phyloP scores from a whole-genome alignment of 2,797 vertebrate genomes.

The Champsocephalus esox region DNA sequence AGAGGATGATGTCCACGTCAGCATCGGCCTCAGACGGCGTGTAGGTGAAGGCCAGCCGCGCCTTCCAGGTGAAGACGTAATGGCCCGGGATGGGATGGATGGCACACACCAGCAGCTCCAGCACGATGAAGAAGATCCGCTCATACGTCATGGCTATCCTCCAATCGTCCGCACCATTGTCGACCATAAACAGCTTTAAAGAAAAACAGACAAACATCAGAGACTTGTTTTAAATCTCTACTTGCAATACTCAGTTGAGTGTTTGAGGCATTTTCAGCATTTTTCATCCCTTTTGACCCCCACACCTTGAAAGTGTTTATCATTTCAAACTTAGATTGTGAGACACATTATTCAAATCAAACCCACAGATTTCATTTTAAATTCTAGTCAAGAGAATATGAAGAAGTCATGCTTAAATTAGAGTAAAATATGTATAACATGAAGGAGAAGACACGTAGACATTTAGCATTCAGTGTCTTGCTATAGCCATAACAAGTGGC shows the following conservation, averaged over 20 bases:
- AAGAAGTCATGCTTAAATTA: conserved; percentile 1
- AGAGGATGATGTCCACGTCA: conserved; percentile 94
- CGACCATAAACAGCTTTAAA: conserved; percentile 94
- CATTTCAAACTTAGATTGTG: background rate
- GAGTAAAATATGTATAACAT: too few species aligned
- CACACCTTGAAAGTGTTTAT: background rate
- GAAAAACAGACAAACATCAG: conserved; percentile 2
- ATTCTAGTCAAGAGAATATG: background rate
- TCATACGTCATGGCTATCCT: conserved; percentile 96
- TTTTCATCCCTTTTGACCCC: background rate
- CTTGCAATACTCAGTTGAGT: background rate
- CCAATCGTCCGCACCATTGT: conserved; percentile 96
- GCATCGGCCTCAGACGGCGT: conserved; percentile 90
- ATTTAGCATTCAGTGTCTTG: too few species aligned
- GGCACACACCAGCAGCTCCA: conserved; percentile 95
- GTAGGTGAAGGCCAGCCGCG: conserved; percentile 92
- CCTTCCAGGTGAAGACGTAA: conserved; percentile 94
- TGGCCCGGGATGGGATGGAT: conserved; percentile 95
- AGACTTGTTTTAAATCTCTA: background rate
- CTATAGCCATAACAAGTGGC: background rate
- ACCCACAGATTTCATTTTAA: conserved; percentile 4
- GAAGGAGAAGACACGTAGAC: too few species aligned
- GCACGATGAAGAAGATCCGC: conserved; percentile 93
- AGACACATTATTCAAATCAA: background rate
- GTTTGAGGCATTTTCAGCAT: background rate